Percentiles rank a stretch among this genome's conserved stretches.
Evolutionary conservation across 1,140 invertebrate genomes (phyloP).

Genomic region (Bombus fervidus): DNA sequence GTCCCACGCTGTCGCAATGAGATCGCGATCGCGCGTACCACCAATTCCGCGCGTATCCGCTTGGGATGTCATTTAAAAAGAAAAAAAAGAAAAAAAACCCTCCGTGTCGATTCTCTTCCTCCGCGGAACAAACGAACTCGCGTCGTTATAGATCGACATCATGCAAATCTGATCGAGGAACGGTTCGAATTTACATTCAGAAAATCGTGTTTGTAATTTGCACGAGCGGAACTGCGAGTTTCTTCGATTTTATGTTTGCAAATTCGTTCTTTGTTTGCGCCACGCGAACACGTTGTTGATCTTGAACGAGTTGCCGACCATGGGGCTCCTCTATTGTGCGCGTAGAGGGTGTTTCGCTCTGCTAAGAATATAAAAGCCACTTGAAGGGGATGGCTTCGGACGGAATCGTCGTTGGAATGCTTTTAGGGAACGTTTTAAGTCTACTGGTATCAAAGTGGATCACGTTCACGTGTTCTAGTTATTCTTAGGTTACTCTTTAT

Average conservation of each 20-base stretch:
- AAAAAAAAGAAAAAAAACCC: neutral
- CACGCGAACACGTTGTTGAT: neutral
- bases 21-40: neutral
- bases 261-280: neutral
- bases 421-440: conserved; percentile 15
- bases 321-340: neutral
- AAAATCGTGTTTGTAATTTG: neutral
- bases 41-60: neutral
- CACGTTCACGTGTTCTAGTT: neutral
- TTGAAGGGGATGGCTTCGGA: conserved; percentile 18
- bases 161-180: no score
- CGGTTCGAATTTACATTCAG: neutral
- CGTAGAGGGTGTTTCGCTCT: neutral
- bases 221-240: neutral
- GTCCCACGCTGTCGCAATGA: conserved; percentile 9
- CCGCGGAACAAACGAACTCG: neutral
- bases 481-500: no score
- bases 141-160: neutral
- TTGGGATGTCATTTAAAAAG: neutral
- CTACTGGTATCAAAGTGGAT: neutral
- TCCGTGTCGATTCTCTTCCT: neutral
- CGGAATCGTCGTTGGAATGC: neutral
- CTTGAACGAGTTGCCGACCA: conserved; percentile 6
- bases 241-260: neutral
- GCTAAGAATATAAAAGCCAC: conserved; percentile 19